Conservation (phyloP, 2,888 invertebrate genomes). For the Desoria tigrina region DNA sequence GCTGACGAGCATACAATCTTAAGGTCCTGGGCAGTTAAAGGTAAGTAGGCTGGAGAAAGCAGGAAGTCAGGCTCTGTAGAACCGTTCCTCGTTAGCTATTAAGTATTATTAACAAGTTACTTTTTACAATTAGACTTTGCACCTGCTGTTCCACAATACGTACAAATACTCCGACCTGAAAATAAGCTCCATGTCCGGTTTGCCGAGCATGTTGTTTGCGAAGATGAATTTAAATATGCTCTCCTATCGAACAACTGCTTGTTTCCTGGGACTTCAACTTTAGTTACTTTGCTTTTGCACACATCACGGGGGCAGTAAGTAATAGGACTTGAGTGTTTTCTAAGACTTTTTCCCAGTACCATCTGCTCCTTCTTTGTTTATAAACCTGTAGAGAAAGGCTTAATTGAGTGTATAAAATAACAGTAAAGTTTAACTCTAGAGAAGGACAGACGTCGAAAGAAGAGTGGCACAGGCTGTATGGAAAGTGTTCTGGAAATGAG, state of each 20-base stretch:
- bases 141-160: slow-evolving; percentile 83
- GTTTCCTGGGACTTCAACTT: slow-evolving; percentile 94
- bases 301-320: slow-evolving; percentile 98
- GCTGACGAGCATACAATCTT: slow-evolving; percentile 78
- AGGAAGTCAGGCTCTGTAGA: no score
- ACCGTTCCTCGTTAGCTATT: no score
- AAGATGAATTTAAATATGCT: slow-evolving; percentile 94
- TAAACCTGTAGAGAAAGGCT: neutral
- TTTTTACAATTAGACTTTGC: no score
- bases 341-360: no score
- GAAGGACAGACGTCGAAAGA: slow-evolving; percentile 93
- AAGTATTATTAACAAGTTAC: no score
- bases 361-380: slow-evolving; percentile 1
- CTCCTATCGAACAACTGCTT: slow-evolving; percentile 96
- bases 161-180: slow-evolving; percentile 96
- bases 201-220: slow-evolving; percentile 96
- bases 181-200: slow-evolving; percentile 98
- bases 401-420: no score
- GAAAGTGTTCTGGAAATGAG: slow-evolving; percentile 97
- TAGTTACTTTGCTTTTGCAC: slow-evolving; percentile 91
- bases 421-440: slow-evolving; percentile 59
- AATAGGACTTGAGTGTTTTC: neutral
- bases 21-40: slow-evolving; percentile 96
- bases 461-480: slow-evolving; percentile 96
- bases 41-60: no score